Base-by-base conservation (phyloP, 2,113 vertebrate species). In the Periophthalmus modestus region DNA sequence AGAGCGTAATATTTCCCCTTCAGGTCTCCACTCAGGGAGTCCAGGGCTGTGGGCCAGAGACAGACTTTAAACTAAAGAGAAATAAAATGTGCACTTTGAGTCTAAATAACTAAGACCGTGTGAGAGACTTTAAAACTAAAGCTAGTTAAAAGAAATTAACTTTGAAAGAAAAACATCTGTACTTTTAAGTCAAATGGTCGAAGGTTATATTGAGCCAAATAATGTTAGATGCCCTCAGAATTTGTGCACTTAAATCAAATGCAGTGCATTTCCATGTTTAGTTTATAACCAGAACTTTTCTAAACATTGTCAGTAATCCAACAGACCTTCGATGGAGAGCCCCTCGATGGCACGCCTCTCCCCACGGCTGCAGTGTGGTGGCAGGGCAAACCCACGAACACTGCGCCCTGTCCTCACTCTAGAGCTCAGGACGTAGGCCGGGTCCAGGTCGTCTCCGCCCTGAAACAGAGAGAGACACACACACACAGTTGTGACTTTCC, bases 321-420 rank as follows among this genome's bases (percentile, higher is more conserved):
- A 55, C 52, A 19, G 7, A 99, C 98, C 96, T 93, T 98, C 95
- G 15, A 96, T 92, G 0, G 97, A 96, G 57, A 99, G 95, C 65
- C 91, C 94, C 89, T 99, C 98, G 0, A 99, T 90, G 7, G 94
- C 96, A 0, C 98, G 94, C 16, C 98, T 90, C 93, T 99, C 98
- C 66, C 97, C 98, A 34, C 97, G 92, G 88, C 96, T 98, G 89
- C 97, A 99, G 89, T 98, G 98, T 0, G 98, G 98, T 0, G 98
- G 97, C 18, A 98, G 95, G 9, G 96, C 96, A 92, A 97, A 98
- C 2, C 97, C 96, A 9, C 96, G 94, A 86, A 99, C 79, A 89
- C 98, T 99, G 82, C 98, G 95, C 19, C 98, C 98, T 0, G 98
- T 99, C 82, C 98, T 93, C 68, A 99, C 97, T n/a, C 97, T 93